Evolutionary conservation across 2,888 invertebrate species (phyloP).

Genomic region (Mimas tiliae): DNA sequence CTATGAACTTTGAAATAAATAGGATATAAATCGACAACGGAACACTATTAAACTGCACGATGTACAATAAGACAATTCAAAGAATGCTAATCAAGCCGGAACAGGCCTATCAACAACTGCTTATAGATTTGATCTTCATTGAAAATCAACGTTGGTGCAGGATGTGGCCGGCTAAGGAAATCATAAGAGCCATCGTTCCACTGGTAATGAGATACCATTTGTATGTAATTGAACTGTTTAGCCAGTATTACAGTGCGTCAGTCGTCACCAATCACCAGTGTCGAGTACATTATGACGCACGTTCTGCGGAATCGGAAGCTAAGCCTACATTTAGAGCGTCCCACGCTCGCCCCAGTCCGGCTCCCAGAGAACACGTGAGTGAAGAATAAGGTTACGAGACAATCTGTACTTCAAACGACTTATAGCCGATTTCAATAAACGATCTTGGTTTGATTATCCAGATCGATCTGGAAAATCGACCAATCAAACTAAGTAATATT

Average conservation of each 20-base stretch:
- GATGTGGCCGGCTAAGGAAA: constrained; percentile 16
- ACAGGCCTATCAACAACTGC: constrained; percentile 13
- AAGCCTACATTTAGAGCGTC: constrained; percentile 55
- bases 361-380: constrained; percentile 47
- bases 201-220: constrained; percentile 5
- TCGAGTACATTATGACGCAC: constrained; percentile 63
- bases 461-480: too few relatives aligned
- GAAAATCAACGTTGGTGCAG: constrained; percentile 16
- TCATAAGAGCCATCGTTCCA: constrained; percentile 19
- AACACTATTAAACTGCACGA: neutral
- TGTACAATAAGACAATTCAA: constrained; percentile 21
- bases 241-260: constrained; percentile 39
- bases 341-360: constrained; percentile 49
- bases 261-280: constrained; percentile 44
- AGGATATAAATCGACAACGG: constrained; percentile 10
- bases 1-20: neutral
- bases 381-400: constrained; percentile 54
- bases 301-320: constrained; percentile 57
- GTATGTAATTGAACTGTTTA: constrained; percentile 34
- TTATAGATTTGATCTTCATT: constrained; percentile 19
- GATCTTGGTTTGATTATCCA: too few relatives aligned
- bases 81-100: constrained; percentile 22
- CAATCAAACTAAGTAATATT: too few relatives aligned
- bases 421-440: too few relatives aligned
- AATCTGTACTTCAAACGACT: constrained; percentile 48